Evolutionary conservation across 2,797 vertebrate genomes (phyloP), one percentile per base, ranked within the genome.

Genomic region (Tapirus indicus): DNA sequence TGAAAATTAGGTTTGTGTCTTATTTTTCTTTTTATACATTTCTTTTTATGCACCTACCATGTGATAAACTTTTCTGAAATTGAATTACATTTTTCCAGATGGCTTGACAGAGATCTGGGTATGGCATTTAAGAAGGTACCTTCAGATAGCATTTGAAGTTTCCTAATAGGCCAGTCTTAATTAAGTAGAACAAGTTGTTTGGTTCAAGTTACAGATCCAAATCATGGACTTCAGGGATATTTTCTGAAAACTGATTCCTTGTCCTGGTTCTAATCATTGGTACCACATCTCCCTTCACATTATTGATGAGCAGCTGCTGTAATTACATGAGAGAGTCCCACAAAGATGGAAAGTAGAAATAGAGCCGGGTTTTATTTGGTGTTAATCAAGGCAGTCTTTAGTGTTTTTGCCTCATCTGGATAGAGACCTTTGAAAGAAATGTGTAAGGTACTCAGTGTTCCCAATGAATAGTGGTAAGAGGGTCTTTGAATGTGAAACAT

Each of bases 371-470:
- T 56, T 92, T 87, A n/a, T 62, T 94, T 85, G 68, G 68, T 84
- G 10, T 66, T 78, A 60, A 90, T 82, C 95, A 86, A 93, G 41
- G 68, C 66, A n/a, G 25, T 87, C 69, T 83, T 87, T 32, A 56
- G 25, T 58, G 58, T 38, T 58, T 71, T 77, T 72, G 17, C 72
- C 7, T 94, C 41, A 49, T 91, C 47, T 78, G 35, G 49, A n/a
- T 94, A 60, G 14, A 92, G 56, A 86, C 12, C 44, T 7, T 54
- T 71, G 89, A 92, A 96, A 97, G 68, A 66, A 89, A 69, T 54
- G 6, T 79, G 44, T 71, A 35, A 96, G 74, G 21, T 83, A 75
- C 1, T 95, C 35, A 66, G 14, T 44, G 18, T 54, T 93, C 58
- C 23, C 41, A 52, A 7, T 82, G 82, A 94, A 80, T 54, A 44